Percentiles rank a stretch among this genome's conserved stretches.
These are phyloP conservation scores for Gymnobelideus leadbeateri DNA, from an alignment of 2,113 vertebrate genomes.

Conservation along the genomic window DNA sequence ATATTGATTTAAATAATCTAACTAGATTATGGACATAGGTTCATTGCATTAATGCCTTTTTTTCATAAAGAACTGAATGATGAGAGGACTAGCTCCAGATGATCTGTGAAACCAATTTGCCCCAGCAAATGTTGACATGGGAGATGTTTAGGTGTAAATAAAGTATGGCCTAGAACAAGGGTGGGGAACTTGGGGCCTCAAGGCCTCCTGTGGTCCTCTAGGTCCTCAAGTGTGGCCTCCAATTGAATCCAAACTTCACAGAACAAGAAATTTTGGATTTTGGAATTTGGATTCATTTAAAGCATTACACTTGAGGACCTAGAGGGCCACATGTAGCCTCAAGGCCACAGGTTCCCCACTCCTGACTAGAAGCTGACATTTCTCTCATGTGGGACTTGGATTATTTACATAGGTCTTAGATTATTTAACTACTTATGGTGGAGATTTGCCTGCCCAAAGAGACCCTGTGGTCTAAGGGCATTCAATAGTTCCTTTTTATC, in stretches of 20 bases:
- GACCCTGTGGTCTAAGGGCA: neutral
- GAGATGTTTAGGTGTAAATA: neutral
- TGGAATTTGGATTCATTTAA: too few relatives aligned
- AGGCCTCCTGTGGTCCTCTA: too few relatives aligned
- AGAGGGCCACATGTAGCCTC: too few relatives aligned
- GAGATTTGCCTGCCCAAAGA: neutral
- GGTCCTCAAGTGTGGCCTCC: too few relatives aligned
- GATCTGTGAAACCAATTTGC: neutral
- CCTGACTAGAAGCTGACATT: neutral
- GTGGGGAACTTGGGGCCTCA: too few relatives aligned
- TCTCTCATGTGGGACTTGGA: neutral
- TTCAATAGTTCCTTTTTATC: neutral
- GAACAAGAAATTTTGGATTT: too few relatives aligned
- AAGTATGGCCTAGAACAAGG: neutral
- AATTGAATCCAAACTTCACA: too few relatives aligned
- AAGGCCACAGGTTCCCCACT: too few relatives aligned
- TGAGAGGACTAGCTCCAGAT: neutral
- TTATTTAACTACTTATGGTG: neutral
- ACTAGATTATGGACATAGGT: conserved; percentile 3
- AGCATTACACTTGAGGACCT: too few relatives aligned
- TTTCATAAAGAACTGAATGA: neutral
- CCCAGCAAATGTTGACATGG: neutral
- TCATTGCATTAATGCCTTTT: neutral
- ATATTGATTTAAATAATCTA: conserved; percentile 42
- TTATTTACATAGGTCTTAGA: neutral